Evolutionary conservation across 2,113 vertebrate genomes (phyloP).

Genomic region (Protobothrops flavoviridis): DNA sequence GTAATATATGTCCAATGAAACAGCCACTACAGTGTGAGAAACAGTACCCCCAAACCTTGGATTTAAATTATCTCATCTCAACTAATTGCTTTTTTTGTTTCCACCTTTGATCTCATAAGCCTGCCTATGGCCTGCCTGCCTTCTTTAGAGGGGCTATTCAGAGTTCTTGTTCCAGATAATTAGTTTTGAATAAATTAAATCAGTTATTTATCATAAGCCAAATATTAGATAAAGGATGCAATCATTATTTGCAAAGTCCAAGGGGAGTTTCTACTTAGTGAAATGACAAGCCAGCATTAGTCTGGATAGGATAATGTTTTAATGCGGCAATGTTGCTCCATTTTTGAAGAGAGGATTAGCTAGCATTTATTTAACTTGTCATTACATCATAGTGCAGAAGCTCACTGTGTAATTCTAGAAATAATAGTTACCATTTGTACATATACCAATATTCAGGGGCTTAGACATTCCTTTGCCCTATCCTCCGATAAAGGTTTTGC

Average conservation of each 20-base stretch:
- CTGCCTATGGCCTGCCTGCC: neutral
- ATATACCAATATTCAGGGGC: slow-evolving; percentile 57
- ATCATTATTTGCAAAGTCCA: slow-evolving; percentile 25
- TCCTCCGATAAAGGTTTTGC: slow-evolving; percentile 54
- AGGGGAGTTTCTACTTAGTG: slow-evolving; percentile 36
- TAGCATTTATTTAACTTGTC: slow-evolving; percentile 67
- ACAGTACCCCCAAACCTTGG: neutral
- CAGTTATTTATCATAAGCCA: slow-evolving; percentile 16
- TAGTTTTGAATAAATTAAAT: slow-evolving; percentile 25
- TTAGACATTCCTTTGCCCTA: slow-evolving; percentile 51
- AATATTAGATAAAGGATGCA: slow-evolving; percentile 34
- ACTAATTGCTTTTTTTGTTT: neutral
- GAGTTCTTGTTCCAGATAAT: neutral
- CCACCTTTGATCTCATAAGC: neutral
- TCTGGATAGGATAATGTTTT: slow-evolving; percentile 55
- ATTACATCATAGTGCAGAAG: slow-evolving; percentile 64
- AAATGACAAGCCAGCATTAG: slow-evolving; percentile 26
- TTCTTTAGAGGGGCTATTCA: neutral
- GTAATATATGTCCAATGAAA: neutral
- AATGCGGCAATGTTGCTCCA: slow-evolving; percentile 38
- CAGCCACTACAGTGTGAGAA: neutral
- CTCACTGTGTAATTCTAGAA: slow-evolving; percentile 64
- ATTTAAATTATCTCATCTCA: neutral
- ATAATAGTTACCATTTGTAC: slow-evolving; percentile 62
- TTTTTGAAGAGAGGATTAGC: slow-evolving; percentile 53